Base-by-base conservation (phyloP, 2,113 vertebrate genomes). In the Ptychochromis oligacanthus region DNA sequence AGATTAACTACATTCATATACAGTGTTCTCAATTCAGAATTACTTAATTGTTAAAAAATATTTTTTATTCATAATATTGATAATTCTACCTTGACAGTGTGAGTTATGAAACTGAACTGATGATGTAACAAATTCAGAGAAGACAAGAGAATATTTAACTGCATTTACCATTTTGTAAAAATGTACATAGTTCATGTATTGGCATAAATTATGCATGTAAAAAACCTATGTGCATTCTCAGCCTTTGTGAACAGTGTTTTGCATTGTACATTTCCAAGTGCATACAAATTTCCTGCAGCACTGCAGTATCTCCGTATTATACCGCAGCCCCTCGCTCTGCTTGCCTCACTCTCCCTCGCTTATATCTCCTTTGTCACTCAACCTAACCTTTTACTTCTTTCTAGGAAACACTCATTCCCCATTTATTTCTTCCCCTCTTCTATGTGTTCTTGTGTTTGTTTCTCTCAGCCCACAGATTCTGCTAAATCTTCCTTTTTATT, bases 261-360 rank as follows among this genome's bases (percentile, higher is more conserved):
- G 79, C 83, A 74, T 86, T 83, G 77, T 84, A 91, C 83, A 90
- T 89, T 91, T 92, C 77, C 67, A 49, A 88, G 89, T 89, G 90
- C 88, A 87, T 89, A 86, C 87, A 84, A 59, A 90, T 91, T 86
- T 86, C 87, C 91, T 61, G 92, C 93, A 93, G 92, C 87, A 89
- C 88, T 95, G 93, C 94, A 92, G 94, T 52, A 91, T 85, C 75
- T 87, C 87, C 8, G 26, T 79, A 22, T 90, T 81, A 46, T 83
- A 89, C 90, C 72, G 92, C 93, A 92, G 92, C 82, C 67, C 87
- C 91, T 85, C 58, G 6, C 86, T 75, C 87, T 13, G 80, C 79
- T 78, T 83, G 40, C 79, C 85, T 84, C 81, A 1, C 85, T 79
- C 84, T 78, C 87, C 38, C 88, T 83, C 61, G 22, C 80, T 74